These are phyloP conservation scores for Antheraea pernyi DNA, from an alignment of 1,140 invertebrate genomes.

Conservation along the genomic window DNA sequence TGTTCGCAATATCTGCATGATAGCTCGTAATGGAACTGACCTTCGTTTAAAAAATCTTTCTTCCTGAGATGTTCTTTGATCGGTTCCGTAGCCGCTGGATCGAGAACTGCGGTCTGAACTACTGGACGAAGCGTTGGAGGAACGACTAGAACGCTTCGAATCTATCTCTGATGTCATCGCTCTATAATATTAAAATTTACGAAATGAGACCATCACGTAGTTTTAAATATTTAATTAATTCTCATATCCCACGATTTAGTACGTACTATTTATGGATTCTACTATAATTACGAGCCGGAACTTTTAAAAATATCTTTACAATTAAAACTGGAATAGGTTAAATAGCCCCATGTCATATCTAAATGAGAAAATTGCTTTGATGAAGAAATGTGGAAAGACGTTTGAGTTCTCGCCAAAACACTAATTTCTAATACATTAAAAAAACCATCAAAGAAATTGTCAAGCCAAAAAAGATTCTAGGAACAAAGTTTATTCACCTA, in stretches of 20 bases:
- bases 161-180: constrained; percentile 37
- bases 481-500: constrained; percentile 20
- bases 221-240: background rate
- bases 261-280: background rate
- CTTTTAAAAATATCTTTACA: background rate
- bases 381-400: constrained; percentile 20
- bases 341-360: background rate
- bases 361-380: constrained; percentile 24
- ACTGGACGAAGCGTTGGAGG: constrained; percentile 65
- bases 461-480: constrained; percentile 16
- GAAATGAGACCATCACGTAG: background rate
- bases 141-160: constrained; percentile 62
- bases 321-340: background rate
- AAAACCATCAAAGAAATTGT: constrained; percentile 20
- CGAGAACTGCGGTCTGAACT: constrained; percentile 62
- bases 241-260: background rate
- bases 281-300: background rate
- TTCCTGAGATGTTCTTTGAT: constrained; percentile 50
- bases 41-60: constrained; percentile 57
- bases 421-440: constrained; percentile 5
- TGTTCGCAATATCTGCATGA: background rate
- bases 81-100: constrained; percentile 65
- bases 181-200: constrained; percentile 20
- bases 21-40: constrained; percentile 31
- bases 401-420: constrained; percentile 35